These are phyloP conservation scores for Griposia aprilina DNA, from an alignment of 2,888 invertebrate species.

Conservation along the genomic window DNA sequence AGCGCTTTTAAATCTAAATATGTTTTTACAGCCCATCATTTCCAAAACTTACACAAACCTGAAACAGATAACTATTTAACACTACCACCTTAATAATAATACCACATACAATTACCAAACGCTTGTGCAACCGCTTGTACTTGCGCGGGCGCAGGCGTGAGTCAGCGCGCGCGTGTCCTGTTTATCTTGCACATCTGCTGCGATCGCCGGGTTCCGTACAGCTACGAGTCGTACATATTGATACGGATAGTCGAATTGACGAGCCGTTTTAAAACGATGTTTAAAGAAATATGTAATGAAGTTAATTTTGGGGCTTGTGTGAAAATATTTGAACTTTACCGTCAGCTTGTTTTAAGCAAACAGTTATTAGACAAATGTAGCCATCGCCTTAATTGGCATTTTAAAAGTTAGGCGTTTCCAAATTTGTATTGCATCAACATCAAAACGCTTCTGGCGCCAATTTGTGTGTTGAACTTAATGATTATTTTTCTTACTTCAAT, in stretches of 20 bases:
- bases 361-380: not conserved
- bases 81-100: slow-evolving; percentile 1
- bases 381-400: slow-evolving; percentile 20
- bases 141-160: slow-evolving; percentile 78
- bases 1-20: not conserved
- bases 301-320: not conserved
- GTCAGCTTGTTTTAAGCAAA: slow-evolving; percentile 14
- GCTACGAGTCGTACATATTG: slow-evolving; percentile 60
- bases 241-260: slow-evolving; percentile 36
- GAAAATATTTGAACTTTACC: slow-evolving; percentile 30
- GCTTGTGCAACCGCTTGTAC: slow-evolving; percentile 70
- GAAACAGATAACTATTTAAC: not conserved
- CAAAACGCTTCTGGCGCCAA: slow-evolving; percentile 15
- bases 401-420: slow-evolving; percentile 5
- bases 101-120: slow-evolving; percentile 41
- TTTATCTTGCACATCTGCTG: slow-evolving; percentile 80
- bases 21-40: not conserved
- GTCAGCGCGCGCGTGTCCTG: slow-evolving; percentile 79
- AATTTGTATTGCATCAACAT: slow-evolving; percentile 27
- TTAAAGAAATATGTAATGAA: slow-evolving; percentile 6
- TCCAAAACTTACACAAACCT: not conserved
- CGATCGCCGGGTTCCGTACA: slow-evolving; percentile 66
- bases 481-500: slow-evolving; percentile 3
- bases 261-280: slow-evolving; percentile 19
- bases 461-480: slow-evolving; percentile 8